These are phyloP conservation scores for Battus philenor DNA, from an alignment of 1,140 invertebrate species.

Conservation along the genomic window DNA sequence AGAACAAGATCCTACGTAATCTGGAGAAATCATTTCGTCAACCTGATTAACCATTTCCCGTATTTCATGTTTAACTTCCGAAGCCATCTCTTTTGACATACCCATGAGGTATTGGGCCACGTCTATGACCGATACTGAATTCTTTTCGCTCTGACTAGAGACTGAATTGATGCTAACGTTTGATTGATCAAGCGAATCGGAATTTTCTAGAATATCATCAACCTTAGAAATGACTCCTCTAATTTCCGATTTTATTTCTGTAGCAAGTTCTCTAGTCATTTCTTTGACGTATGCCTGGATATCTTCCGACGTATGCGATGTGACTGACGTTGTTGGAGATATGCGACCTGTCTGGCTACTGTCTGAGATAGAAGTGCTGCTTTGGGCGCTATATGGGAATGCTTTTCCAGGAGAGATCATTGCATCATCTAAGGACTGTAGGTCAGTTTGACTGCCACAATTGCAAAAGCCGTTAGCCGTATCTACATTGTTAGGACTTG, in stretches of 20 bases:
- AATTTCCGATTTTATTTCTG: conserved; percentile 88
- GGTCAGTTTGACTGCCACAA: conserved; percentile 83
- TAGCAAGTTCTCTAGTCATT: conserved; percentile 85
- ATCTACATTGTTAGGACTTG: conserved; percentile 52
- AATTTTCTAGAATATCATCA: conserved; percentile 84
- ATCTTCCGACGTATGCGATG: conserved; percentile 80
- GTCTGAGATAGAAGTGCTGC: conserved; percentile 69
- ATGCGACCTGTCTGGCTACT: conserved; percentile 77
- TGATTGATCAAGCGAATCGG: conserved; percentile 70
- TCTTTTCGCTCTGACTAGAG: conserved; percentile 72
- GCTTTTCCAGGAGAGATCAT: conserved; percentile 74
- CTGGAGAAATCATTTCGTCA: conserved; percentile 81
- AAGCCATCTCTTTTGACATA: conserved; percentile 85
- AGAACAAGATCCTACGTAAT: conserved; percentile 47
- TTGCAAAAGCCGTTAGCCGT: conserved; percentile 77
- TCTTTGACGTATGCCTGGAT: conserved; percentile 84
- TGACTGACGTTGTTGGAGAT: conserved; percentile 76
- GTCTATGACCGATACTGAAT: conserved; percentile 83
- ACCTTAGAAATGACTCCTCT: conserved; percentile 86
- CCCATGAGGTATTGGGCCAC: conserved; percentile 86
- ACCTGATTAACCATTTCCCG: conserved; percentile 83
- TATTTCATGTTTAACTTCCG: conserved; percentile 86
- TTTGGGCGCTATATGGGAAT: conserved; percentile 66
- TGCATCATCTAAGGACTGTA: conserved; percentile 78
- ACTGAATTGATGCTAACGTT: conserved; percentile 63